phyloP scores from a whole-genome alignment of 2,113 vertebrate genomes.

The Eptesicus fuscus region DNA sequence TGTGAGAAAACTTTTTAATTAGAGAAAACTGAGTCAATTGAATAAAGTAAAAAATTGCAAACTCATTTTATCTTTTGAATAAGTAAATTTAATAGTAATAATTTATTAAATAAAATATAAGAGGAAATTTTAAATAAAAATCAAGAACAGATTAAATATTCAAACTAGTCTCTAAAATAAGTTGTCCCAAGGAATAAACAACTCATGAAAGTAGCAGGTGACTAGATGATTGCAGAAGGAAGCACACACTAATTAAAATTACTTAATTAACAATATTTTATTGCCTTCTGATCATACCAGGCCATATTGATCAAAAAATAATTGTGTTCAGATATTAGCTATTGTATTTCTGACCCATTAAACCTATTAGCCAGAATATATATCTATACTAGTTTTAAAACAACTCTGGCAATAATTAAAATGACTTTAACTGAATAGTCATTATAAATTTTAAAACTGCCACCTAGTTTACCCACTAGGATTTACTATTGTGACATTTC shows the following conservation, averaged over 20 bases:
- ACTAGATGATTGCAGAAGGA: not conserved
- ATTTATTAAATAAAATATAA: not conserved
- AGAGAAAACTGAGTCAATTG: not conserved
- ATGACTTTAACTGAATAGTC: conserved; percentile 50
- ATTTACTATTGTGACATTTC: conserved; percentile 41
- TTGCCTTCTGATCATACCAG: not conserved
- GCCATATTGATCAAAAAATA: not conserved
- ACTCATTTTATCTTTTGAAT: not conserved
- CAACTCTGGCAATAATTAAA: conserved; percentile 70
- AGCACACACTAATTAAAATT: not conserved
- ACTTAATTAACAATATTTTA: not conserved
- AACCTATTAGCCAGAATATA: not conserved
- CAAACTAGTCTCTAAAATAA: not conserved
- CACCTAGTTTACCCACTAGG: not conserved
- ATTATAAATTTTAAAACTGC: conserved; percentile 10
- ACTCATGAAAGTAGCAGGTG: not conserved
- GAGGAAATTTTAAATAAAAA: not conserved
- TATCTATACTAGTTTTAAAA: conserved; percentile 1
- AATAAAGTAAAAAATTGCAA: not conserved
- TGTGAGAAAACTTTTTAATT: not conserved
- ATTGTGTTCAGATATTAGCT: not conserved
- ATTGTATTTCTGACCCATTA: not conserved
- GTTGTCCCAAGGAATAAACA: not conserved
- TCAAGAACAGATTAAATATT: conserved; percentile 10
- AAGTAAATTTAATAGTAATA: not conserved